phyloP scores from a whole-genome alignment of 2,888 invertebrate genomes.

The Odontocolon sp. region DNA sequence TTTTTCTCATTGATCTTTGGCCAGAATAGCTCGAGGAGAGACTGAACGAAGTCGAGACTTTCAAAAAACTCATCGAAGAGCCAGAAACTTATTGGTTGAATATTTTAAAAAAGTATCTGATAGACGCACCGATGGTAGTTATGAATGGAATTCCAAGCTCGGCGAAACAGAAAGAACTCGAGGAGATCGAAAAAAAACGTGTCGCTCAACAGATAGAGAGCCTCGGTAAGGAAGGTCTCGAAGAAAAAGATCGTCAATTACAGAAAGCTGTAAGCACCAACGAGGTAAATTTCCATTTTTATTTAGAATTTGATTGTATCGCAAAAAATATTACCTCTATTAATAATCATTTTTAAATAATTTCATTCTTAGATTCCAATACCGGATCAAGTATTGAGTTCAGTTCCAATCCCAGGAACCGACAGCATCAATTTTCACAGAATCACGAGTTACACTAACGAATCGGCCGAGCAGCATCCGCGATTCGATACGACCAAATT shows the following conservation, averaged over 20 bases:
- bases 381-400: conserved; percentile 86
- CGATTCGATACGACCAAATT: conserved; percentile 85
- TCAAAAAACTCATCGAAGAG: conserved; percentile 85
- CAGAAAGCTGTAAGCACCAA: conserved; percentile 88
- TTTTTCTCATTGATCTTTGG: not conserved
- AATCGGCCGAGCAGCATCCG: conserved; percentile 80
- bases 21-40: conserved; percentile 84
- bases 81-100: conserved; percentile 87
- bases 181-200: conserved; percentile 87
- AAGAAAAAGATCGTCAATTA: conserved; percentile 84
- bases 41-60: conserved; percentile 86
- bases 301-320: not conserved
- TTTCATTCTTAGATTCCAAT: conserved; percentile 84
- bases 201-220: conserved; percentile 85
- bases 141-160: conserved; percentile 86
- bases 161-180: conserved; percentile 85
- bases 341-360: not conserved
- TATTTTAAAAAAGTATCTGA: conserved; percentile 87
- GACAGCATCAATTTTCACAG: conserved; percentile 87
- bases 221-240: conserved; percentile 87
- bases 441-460: conserved; percentile 82
- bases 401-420: conserved; percentile 89
- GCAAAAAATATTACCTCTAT: not conserved
- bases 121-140: conserved; percentile 84
- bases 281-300: conserved; percentile 82